Conservation (phyloP, 1,140 invertebrate genomes). For the Latrodectus geometricus region DNA sequence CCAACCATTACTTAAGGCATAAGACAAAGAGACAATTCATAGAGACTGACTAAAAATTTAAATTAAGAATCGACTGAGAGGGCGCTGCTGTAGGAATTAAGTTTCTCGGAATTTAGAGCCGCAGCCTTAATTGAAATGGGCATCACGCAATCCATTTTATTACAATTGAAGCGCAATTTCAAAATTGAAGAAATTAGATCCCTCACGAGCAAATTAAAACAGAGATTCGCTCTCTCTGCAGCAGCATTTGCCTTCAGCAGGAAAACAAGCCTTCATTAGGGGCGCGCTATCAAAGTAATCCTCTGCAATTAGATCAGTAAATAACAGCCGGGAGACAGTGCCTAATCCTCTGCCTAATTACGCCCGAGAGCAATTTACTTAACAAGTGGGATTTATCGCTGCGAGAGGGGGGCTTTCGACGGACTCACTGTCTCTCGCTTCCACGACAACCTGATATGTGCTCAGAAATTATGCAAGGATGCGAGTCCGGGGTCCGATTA, state of each 20-base stretch:
- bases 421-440: not conserved
- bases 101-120: no score
- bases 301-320: constrained; percentile 12
- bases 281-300: constrained; percentile 21
- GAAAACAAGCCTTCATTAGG: constrained; percentile 37
- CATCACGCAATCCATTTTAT: no score
- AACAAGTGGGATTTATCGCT: constrained; percentile 28
- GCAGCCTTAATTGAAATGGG: no score
- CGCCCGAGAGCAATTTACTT: constrained; percentile 31
- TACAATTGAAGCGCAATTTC: not conserved
- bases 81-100: no score
- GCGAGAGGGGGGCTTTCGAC: not conserved
- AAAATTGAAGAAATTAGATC: not conserved
- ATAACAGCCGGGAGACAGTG: not conserved
- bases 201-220: not conserved
- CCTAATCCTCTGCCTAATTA: constrained; percentile 26
- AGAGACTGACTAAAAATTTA: no score
- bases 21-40: no score
- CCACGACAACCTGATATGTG: not conserved
- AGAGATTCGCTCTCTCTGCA: not conserved
- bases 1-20: no score
- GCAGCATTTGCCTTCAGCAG: not conserved
- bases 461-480: not conserved
- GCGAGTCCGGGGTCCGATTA: no score
- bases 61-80: no score